Percentiles rank a stretch among this genome's conserved stretches.
phyloP scores from a whole-genome alignment of 2,797 vertebrate species.

The Gallinago stenura region DNA sequence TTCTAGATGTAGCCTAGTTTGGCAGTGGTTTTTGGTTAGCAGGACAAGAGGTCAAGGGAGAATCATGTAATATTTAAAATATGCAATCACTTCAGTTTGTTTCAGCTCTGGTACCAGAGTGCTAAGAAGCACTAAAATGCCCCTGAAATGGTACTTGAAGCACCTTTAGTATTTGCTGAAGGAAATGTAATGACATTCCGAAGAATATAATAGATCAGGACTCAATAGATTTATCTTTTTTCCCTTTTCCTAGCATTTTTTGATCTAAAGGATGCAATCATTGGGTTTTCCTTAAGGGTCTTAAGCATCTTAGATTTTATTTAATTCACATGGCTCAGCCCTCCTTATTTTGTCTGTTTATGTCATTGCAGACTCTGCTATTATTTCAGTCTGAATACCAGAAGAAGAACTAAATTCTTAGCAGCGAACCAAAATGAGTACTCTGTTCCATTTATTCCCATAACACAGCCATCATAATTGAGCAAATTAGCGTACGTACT shows the following conservation, averaged over 20 bases:
- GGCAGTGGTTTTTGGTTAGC: neutral
- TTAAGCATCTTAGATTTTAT: neutral
- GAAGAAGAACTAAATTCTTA: neutral
- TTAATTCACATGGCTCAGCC: neutral
- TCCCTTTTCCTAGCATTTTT: neutral
- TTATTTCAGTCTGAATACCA: neutral
- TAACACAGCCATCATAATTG: neutral
- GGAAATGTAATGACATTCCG: neutral
- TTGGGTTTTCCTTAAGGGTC: neutral
- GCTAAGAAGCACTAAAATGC: neutral
- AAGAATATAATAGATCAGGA: neutral
- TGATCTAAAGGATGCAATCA: neutral
- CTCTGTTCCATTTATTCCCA: neutral
- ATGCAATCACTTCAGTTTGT: neutral
- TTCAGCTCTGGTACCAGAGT: neutral
- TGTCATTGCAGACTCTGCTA: neutral
- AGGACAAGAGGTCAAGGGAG: neutral
- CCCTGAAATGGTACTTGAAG: neutral
- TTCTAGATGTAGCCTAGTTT: neutral
- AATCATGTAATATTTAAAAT: neutral
- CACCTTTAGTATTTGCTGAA: neutral
- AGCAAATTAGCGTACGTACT: neutral
- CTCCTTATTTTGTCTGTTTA: neutral
- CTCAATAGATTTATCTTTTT: neutral
- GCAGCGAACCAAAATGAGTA: neutral